Base-by-base conservation (phyloP, 2,113 vertebrate genomes). In the Mastomys coucha region DNA sequence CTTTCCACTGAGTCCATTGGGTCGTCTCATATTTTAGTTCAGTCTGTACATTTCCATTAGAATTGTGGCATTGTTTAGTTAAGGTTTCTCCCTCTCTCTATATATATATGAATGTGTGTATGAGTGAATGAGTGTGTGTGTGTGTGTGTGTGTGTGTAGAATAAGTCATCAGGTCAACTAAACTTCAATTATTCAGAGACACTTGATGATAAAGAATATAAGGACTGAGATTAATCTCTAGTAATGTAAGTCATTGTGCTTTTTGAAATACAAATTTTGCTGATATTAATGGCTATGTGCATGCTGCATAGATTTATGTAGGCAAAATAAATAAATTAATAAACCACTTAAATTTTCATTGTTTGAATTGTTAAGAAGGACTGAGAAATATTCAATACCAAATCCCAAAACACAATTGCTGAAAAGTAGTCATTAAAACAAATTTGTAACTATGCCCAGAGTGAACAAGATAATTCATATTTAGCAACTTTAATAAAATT, bases 111-210 rank as follows among this genome's bases (percentile, higher is more conserved):
- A 17, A 28, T 78, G 7, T 45, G 39, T 19, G 7, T n/a, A 16
- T n/a, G 16, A n/a, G 36, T n/a, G 69, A n/a, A 36, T 33, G 65
- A 33, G 28, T 69, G 65, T 33, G 65, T 70, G 13, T 33, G 67
- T 33, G 28, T 69, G 28, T 70, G 33, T 36, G 33, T 72, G 14
- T n/a, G 72, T 75, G 72, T 75, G 39, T 26, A 33, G 22, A 97
- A 93, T 94, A 94, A 92, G 86, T 96, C 33, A 97, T 84, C 80
- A 92, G 67, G 22, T 94, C 88, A 96, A 89, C 26, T 84, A 80
- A 91, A 31, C 92, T 65, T 91, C 91, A 89, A 90, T 95, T 87
- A 91, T 89, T 88, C 77, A 87, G 33, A 31, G 91, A 22, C 13
- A 84, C 31, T 92, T 95, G 22, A 91, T 77, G 19, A 78, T 92